Evolutionary conservation across 2,113 vertebrate species (phyloP).

Genomic region (Opisthocomus hoazin): DNA sequence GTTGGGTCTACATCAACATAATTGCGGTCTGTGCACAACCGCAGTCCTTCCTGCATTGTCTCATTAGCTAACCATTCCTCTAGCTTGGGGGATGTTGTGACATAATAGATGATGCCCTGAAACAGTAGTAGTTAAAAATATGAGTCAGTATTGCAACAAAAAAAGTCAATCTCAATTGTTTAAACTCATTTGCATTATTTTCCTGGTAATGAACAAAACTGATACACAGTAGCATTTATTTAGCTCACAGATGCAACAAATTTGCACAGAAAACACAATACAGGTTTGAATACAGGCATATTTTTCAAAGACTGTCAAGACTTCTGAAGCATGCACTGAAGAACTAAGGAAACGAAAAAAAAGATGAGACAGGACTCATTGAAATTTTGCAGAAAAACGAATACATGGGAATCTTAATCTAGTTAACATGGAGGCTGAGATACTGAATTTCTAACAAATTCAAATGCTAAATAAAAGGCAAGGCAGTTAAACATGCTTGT

Average conservation of each 20-base stretch:
- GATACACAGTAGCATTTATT: neutral
- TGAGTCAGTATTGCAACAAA: neutral
- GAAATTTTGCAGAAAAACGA: neutral
- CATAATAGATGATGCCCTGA: slow-evolving; percentile 97
- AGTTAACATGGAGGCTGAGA: neutral
- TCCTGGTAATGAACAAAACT: neutral
- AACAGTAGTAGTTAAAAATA: neutral
- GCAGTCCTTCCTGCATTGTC: slow-evolving; percentile 92
- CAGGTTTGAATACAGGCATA: neutral
- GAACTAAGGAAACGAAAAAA: neutral
- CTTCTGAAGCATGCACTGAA: neutral
- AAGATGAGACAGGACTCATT: neutral
- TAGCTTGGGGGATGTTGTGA: slow-evolving; percentile 87
- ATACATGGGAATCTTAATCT: neutral
- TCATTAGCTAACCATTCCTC: slow-evolving; percentile 97
- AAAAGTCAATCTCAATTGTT: neutral
- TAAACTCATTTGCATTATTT: neutral
- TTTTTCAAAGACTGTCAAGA: neutral
- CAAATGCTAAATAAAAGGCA: neutral
- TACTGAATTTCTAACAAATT: neutral
- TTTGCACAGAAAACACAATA: neutral
- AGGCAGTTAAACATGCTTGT: neutral
- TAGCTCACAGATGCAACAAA: neutral
- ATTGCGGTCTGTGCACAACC: slow-evolving; percentile 86
- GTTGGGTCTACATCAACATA: slow-evolving; percentile 98